Base-by-base conservation (phyloP, 2,888 invertebrate genomes). In the Cheiracanthium punctorium region DNA sequence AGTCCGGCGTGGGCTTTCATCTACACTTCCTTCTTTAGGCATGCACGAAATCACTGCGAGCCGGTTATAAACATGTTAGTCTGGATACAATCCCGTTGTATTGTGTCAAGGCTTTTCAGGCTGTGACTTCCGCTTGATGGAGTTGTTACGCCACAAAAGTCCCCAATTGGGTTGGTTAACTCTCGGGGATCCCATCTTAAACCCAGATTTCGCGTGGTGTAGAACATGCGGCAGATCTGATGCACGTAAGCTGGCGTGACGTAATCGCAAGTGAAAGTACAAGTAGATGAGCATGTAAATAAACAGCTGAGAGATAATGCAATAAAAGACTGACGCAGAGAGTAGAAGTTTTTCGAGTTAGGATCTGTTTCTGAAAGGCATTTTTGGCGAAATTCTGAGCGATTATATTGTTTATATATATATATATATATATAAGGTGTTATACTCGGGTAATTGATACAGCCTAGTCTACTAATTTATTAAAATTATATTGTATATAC, bases 1-100 rank as follows among this genome's bases (percentile, higher is more conserved):
- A 70, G 43, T 33, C 79, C 58, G 71, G 65, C 80, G 72, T 72
- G 71, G 69, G 80, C 74, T 67, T 20, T 5, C 67, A 32, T 17
- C 29, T 64, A 32, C 65, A 80, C 80, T 81, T 81, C 80, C 80
- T 81, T 81, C 80, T 81, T 81, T 81, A 81, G 80, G 43, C 80
- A 80, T 73, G 33, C 58, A 80, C 29, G 41, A 29, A 67, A 29
- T 14, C 41, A 41, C 43, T 41, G 64, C 30, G 52, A 81, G 73
- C 74, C 80, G 73, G 74, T 81, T 81, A 81, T 81, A 73, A 73
- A 81, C 73, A 74, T 72, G 74, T 67, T 67, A 81, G 74, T 67
- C 65, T 73, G 65, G 80, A 67, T 71, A 71, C 37, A 20, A 14
- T 72, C 64, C 52, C 72, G 65, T 69, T 80, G 80, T 73, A 80